phyloP scores from a whole-genome alignment of 2,888 invertebrate species.

The Helleia helle region DNA sequence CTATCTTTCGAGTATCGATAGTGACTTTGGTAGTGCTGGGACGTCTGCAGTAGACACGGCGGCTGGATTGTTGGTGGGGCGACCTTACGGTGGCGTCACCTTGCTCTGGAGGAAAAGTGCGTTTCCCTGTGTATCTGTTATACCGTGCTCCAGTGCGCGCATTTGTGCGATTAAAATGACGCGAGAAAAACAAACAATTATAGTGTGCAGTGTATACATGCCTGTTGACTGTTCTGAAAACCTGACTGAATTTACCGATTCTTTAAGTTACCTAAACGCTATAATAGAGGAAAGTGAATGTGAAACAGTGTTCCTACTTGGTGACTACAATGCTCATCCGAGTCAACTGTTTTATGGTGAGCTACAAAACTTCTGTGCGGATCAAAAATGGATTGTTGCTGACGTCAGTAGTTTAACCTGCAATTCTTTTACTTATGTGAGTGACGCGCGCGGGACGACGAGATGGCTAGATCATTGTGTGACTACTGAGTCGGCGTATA shows the following conservation, averaged over 20 bases:
- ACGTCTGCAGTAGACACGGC: background rate
- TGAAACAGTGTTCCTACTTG: slow-evolving; percentile 9
- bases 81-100: background rate
- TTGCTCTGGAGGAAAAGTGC: background rate
- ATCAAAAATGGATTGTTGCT: slow-evolving; percentile 10
- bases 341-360: slow-evolving; percentile 4
- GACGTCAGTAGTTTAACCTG: slow-evolving; percentile 9
- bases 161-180: slow-evolving; percentile 6
- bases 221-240: slow-evolving; percentile 15
- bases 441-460: slow-evolving; percentile 19
- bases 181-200: slow-evolving; percentile 1
- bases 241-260: slow-evolving; percentile 16
- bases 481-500: slow-evolving; percentile 11
- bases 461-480: slow-evolving; percentile 21
- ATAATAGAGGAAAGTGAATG: slow-evolving; percentile 14
- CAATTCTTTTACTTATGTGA: slow-evolving; percentile 19
- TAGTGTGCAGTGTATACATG: slow-evolving; percentile 19
- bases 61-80: background rate
- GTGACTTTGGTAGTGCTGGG: background rate
- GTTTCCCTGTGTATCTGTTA: slow-evolving; percentile 9
- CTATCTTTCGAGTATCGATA: background rate
- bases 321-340: slow-evolving; percentile 7
- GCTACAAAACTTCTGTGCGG: slow-evolving; percentile 6
- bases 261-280: slow-evolving; percentile 12
- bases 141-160: slow-evolving; percentile 11